Conservation (phyloP, 2,113 vertebrate genomes). For the Brachypteracias leptosomus region DNA sequence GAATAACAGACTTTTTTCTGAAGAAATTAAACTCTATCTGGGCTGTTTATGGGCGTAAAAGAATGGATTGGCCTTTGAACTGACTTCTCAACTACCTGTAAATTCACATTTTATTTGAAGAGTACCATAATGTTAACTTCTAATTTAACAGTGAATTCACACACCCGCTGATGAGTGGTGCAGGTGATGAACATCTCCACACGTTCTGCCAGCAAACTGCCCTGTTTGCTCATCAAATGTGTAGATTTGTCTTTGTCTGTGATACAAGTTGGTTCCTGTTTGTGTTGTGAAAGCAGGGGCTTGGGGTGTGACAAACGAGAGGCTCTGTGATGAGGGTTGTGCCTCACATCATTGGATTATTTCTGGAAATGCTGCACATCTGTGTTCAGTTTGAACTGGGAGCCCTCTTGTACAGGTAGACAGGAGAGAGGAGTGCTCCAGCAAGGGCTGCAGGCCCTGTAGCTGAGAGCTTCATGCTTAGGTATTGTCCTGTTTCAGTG, state of each 20-base stretch:
- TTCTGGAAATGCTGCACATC: not conserved
- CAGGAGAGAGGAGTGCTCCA: not conserved
- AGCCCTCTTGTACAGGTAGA: not conserved
- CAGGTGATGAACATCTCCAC: not conserved
- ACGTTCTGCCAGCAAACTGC: not conserved
- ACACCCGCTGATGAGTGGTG: not conserved
- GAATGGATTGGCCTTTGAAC: not conserved
- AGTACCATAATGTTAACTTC: not conserved
- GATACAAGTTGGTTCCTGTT: not conserved
- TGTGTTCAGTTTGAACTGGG: not conserved
- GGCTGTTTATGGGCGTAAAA: not conserved
- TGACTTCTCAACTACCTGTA: not conserved
- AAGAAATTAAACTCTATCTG: not conserved
- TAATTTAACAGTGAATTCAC: not conserved
- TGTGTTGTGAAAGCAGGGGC: not conserved
- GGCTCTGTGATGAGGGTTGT: fast-evolving
- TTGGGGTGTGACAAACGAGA: not conserved
- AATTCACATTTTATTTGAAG: not conserved
- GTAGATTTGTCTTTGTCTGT: not conserved
- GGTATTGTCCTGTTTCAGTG: not conserved
- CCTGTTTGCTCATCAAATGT: not conserved
- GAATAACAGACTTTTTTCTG: not conserved
- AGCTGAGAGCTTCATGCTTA: not conserved
- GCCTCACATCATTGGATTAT: not conserved
- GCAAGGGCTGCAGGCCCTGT: not conserved